Evolutionary conservation across 1,140 invertebrate species (phyloP).

Genomic region (Dufourea novaeangliae): DNA sequence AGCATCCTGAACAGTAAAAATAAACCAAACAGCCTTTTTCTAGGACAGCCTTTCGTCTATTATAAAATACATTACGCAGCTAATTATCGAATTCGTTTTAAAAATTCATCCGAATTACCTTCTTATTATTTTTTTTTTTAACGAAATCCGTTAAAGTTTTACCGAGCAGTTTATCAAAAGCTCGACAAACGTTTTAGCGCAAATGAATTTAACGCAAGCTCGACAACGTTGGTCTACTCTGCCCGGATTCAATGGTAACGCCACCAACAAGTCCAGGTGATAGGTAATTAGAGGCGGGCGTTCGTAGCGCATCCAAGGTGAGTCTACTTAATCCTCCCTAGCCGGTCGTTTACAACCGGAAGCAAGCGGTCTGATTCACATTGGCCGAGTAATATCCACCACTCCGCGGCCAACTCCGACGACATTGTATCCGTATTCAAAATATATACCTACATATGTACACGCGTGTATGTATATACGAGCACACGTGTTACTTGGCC

Average conservation of each 20-base stretch:
- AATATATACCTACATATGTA: constrained; percentile 32
- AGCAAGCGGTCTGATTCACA: constrained; percentile 53
- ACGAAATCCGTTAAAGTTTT: not conserved
- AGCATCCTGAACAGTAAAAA: no score
- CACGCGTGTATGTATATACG: constrained; percentile 20
- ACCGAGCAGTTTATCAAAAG: not conserved
- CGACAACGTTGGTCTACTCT: not conserved
- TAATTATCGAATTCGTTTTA: no score
- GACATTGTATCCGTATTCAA: constrained; percentile 65
- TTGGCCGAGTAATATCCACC: constrained; percentile 60
- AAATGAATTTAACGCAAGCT: constrained; percentile 28
- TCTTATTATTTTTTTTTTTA: not conserved
- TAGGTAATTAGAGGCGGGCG: constrained; percentile 60
- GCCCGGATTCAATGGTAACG: constrained; percentile 4
- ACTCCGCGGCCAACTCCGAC: constrained; percentile 3
- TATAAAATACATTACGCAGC: no score
- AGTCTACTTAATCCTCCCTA: constrained; percentile 62
- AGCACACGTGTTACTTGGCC: constrained; percentile 62
- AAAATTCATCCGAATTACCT: no score
- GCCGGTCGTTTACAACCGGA: constrained; percentile 65
- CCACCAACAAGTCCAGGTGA: constrained; percentile 57
- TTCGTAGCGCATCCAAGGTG: constrained; percentile 61
- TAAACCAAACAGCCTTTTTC: no score
- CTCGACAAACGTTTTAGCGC: constrained; percentile 5
- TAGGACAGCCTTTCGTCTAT: no score